Conservation (phyloP, 1,140 invertebrate species). For the Agraylea sexmaculata region DNA sequence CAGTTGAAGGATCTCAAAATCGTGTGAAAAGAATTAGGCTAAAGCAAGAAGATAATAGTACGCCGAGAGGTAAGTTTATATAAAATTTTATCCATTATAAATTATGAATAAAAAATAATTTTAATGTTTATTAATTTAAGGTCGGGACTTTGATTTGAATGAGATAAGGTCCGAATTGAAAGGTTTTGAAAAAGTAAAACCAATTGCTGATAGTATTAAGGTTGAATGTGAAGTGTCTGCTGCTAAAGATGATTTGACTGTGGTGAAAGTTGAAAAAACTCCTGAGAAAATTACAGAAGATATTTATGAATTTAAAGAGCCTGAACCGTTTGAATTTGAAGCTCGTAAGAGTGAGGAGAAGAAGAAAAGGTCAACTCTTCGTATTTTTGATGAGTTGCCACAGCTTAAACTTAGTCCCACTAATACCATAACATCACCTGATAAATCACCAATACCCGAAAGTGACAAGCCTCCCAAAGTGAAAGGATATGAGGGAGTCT, state of each 20-base stretch:
- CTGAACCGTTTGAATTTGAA: conserved; percentile 74
- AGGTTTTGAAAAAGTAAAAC: conserved; percentile 50
- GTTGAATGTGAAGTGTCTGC: conserved; percentile 27
- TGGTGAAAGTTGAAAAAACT: conserved; percentile 25
- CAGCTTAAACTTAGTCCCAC: conserved; percentile 37
- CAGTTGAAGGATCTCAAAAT: conserved; percentile 13
- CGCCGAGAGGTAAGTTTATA: conserved; percentile 15
- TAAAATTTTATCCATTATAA: conserved; percentile 5
- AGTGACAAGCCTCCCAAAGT: conserved; percentile 20
- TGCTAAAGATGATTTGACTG: conserved; percentile 24
- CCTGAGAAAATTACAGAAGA: conserved; percentile 48
- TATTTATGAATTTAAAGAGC: conserved; percentile 82
- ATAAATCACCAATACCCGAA: conserved; percentile 25
- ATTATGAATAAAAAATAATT: conserved; percentile 2
- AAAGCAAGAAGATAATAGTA: conserved; percentile 17
- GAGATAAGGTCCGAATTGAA: conserved; percentile 75
- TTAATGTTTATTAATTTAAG: conserved; percentile 23
- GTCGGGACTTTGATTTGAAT: conserved; percentile 68
- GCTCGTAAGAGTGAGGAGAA: conserved; percentile 48
- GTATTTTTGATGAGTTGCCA: conserved; percentile 44
- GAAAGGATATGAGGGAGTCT: conserved; percentile 29
- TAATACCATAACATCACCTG: conserved; percentile 27
- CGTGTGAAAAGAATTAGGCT: conserved; percentile 16
- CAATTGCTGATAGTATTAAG: conserved; percentile 30
- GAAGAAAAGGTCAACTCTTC: conserved; percentile 41